Evolutionary conservation across 2,113 vertebrate genomes (phyloP).

Genomic region (Grammomys dolichurus): DNA sequence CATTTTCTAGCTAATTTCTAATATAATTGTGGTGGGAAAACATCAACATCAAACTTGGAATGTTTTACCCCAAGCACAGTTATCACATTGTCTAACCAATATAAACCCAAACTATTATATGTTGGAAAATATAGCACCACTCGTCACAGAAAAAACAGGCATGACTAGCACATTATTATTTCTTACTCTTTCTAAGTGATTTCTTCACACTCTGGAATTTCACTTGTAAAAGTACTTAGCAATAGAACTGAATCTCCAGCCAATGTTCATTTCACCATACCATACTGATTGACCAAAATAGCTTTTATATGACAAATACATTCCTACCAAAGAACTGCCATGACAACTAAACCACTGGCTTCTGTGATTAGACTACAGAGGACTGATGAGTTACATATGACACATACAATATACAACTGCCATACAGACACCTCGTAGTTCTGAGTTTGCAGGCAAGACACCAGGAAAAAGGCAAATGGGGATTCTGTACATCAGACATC

Average conservation of each 20-base stretch:
- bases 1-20: conserved; percentile 48
- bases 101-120: not conserved
- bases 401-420: conserved; percentile 51
- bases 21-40: not conserved
- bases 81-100: not conserved
- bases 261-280: conserved; percentile 65
- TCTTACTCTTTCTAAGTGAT: conserved; percentile 59
- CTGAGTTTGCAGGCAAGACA: conserved; percentile 64
- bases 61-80: conserved; percentile 43
- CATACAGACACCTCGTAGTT: conserved; percentile 43
- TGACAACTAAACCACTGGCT: conserved; percentile 75
- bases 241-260: conserved; percentile 51
- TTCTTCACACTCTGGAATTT: conserved; percentile 55
- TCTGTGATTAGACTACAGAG: conserved; percentile 69
- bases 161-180: conserved; percentile 26
- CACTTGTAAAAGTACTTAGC: conserved; percentile 54
- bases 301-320: conserved; percentile 78
- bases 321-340: conserved; percentile 71
- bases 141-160: conserved; percentile 44
- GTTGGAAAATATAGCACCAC: conserved; percentile 33
- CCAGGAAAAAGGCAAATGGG: conserved; percentile 51
- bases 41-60: conserved; percentile 14
- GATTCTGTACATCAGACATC: not conserved
- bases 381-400: conserved; percentile 72
- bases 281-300: conserved; percentile 72